Percentiles rank a stretch among this genome's conserved stretches.
Conservation (phyloP, 2,888 invertebrate genomes). For the Amblyteles armatorius region DNA sequence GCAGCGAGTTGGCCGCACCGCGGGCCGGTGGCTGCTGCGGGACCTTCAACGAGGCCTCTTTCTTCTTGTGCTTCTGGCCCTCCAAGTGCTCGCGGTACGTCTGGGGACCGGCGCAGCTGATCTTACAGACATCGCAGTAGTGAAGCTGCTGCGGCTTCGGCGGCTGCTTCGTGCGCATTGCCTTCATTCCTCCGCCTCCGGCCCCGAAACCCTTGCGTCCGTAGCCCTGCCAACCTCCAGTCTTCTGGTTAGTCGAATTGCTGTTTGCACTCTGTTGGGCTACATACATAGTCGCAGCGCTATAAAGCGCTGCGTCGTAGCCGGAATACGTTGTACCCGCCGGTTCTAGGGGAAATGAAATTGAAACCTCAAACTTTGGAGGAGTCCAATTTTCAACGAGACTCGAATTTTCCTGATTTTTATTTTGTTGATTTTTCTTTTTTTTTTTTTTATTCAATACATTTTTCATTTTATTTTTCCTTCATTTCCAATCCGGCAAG, state of each 20-base stretch:
- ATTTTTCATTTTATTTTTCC: constrained; percentile 28
- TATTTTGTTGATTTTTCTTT: constrained; percentile 13
- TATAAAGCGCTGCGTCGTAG: constrained; percentile 98
- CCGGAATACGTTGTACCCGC: constrained; percentile 92
- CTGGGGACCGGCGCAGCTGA: constrained; percentile 98
- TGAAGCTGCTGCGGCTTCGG: constrained; percentile 97
- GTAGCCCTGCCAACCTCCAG: constrained; percentile 88
- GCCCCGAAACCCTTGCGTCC: constrained; percentile 86
- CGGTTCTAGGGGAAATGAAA: constrained; percentile 85
- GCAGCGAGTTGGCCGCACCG: constrained; percentile 89
- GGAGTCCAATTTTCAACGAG: constrained; percentile 74
- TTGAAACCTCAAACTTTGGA: constrained; percentile 82
- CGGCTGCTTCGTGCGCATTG: constrained; percentile 91
- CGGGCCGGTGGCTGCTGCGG: constrained; percentile 85
- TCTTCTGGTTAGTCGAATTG: constrained; percentile 85
- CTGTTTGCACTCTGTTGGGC: constrained; percentile 87
- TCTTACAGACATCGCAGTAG: constrained; percentile 99
- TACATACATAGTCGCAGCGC: constrained; percentile 97
- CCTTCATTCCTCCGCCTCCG: constrained; percentile 85
- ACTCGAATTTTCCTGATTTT: constrained; percentile 33
- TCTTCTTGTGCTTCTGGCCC: constrained; percentile 99
- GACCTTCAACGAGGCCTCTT: constrained; percentile 94
- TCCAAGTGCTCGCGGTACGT: constrained; percentile 98
- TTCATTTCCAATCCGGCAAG: constrained; percentile 46
- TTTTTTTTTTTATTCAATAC: not conserved